Conservation (phyloP, 2,113 vertebrate genomes). For the Podarcis raffonei region DNA sequence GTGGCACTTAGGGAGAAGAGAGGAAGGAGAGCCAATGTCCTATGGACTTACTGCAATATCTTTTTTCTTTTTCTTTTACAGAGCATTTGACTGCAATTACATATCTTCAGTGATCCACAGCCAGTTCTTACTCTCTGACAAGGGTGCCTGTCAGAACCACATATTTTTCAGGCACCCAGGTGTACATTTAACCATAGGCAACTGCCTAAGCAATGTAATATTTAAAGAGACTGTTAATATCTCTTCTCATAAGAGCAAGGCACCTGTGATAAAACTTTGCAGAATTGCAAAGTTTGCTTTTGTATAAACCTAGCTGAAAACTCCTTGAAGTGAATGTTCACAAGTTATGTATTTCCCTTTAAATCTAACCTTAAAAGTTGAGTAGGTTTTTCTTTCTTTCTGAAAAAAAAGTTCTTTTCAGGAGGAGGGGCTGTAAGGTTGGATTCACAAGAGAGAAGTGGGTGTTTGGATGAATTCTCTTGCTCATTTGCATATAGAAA, state of each 20-base stretch:
- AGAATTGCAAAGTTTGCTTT: not conserved
- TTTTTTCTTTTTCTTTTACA: no score
- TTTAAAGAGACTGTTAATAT: not conserved
- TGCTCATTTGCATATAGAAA: constrained; percentile 31
- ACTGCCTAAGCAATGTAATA: not conserved
- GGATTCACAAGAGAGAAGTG: not conserved
- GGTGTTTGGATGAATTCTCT: not conserved
- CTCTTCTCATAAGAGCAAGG: not conserved
- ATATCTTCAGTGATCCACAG: not conserved
- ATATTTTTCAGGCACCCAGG: not conserved
- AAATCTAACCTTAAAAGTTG: constrained; percentile 19
- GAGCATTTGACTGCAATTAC: not conserved
- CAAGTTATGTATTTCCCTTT: not conserved
- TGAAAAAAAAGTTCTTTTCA: not conserved
- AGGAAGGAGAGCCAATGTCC: no score
- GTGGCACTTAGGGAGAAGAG: no score
- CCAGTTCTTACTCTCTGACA: not conserved
- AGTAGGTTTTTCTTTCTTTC: not conserved
- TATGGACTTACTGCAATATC: not conserved
- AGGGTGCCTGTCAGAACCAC: no score
- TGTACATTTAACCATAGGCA: not conserved
- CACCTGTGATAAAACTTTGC: not conserved
- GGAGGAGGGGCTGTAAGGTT: not conserved
- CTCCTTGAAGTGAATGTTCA: not conserved
- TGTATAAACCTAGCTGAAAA: not conserved